Evolutionary conservation across 2,797 vertebrate genomes (phyloP), one percentile per base, ranked within the genome.

Genomic region (Carcharodon carcharias): DNA sequence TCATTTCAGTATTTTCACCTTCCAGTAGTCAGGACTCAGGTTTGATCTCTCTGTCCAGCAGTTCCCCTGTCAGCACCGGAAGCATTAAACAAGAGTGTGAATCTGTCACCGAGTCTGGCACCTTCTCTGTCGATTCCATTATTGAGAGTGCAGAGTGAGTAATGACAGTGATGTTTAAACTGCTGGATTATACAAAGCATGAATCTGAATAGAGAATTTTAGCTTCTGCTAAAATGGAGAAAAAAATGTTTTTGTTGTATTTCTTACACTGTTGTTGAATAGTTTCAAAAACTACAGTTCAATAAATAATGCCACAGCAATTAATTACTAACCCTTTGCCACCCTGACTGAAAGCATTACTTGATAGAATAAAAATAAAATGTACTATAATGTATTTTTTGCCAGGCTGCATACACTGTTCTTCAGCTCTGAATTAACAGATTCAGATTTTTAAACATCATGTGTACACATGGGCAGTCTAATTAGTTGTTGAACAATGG

Each of bases 71-170:
- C 65, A 97, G 96, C 97, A 97, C 97, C 0, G 98, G 98, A 50
- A 98, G 97, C 97, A 96, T 97, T 97, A 99, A 98, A 92, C 97
- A 98, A 23, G 98, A 99, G 96, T 98, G 98, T 9, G 98, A 98
- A 87, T 97, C 97, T 45, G 91, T 96, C 14, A 96, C 97, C 0
- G 98, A 98, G 96, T 96, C 97, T 5, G 97, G 97, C 96, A 97
- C 26, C 97, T 99, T 98, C 97, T 96, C 97, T 0, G 97, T 98
- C 73, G 97, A 97, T 97, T 97, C 98, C 1, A 97, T 98, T 96
- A 97, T 98, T 45, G 98, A 99, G 1, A 97, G 97, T 16, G 21
- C 96, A 2, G 97, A 97, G 97, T 98, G 98, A 98, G 96, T 97
- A 96, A 97, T 12, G 82, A 73, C 45, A 73, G 45, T 95, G 94